phyloP scores from a whole-genome alignment of 2,113 vertebrate species.

The Coreoperca whiteheadi region DNA sequence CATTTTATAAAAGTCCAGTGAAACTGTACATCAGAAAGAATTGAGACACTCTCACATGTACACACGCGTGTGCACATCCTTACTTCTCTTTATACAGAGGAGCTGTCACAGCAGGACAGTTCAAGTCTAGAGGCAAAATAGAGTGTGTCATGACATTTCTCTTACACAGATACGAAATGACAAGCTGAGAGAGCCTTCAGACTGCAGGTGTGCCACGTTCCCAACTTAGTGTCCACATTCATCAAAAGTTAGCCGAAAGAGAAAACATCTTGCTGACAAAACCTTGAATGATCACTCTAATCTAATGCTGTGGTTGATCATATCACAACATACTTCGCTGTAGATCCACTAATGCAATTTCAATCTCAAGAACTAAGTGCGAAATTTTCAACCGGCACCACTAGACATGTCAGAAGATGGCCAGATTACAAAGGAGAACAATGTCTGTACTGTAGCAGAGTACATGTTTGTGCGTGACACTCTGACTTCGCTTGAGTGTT shows the following conservation, averaged over 20 bases:
- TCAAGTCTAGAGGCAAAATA: slow-evolving; percentile 62
- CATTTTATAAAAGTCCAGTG: neutral
- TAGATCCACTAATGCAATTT: slow-evolving; percentile 21
- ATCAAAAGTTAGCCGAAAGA: slow-evolving; percentile 38
- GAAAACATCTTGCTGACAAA: slow-evolving; percentile 23
- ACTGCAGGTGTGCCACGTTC: slow-evolving; percentile 58
- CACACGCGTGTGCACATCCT: slow-evolving; percentile 1
- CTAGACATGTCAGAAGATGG: slow-evolving; percentile 47
- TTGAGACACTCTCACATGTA: neutral
- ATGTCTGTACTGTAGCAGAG: slow-evolving; percentile 43
- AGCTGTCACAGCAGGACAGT: slow-evolving; percentile 64
- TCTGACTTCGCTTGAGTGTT: slow-evolving; percentile 30
- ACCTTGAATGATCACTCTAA: neutral
- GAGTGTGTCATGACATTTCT: slow-evolving; percentile 73
- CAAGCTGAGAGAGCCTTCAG: slow-evolving; percentile 59
- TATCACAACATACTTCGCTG: neutral
- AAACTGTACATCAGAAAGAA: neutral
- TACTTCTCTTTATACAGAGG: slow-evolving; percentile 44
- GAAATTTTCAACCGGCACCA: slow-evolving; percentile 27
- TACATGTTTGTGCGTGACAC: slow-evolving; percentile 52
- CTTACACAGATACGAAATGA: slow-evolving; percentile 69
- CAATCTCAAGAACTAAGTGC: slow-evolving; percentile 11
- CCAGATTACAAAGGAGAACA: slow-evolving; percentile 49
- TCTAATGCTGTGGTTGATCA: neutral
- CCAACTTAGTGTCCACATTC: slow-evolving; percentile 34